Percentiles rank a stretch among this genome's conserved stretches.
Conservation (phyloP, 2,113 vertebrate species). For the Hippocampus zosterae region DNA sequence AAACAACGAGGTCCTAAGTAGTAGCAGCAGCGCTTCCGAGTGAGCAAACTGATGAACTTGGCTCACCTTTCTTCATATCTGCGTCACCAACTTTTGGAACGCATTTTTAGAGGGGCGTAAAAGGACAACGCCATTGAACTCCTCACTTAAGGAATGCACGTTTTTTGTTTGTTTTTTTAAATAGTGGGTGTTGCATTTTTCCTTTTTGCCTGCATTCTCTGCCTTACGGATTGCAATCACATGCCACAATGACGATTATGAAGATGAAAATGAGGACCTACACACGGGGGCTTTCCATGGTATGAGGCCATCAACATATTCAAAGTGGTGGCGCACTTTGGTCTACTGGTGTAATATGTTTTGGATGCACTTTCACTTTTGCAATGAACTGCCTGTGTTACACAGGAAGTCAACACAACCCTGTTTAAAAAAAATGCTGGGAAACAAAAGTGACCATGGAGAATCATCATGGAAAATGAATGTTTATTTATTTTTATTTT, state of each 20-base stretch:
- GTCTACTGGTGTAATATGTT: slow-evolving; percentile 57
- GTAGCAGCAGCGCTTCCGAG: slow-evolving; percentile 73
- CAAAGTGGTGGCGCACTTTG: slow-evolving; percentile 48
- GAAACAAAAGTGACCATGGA: too few relatives aligned
- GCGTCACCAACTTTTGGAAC: not conserved
- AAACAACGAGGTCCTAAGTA: not conserved
- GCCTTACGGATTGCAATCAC: slow-evolving; percentile 53
- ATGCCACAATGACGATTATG: slow-evolving; percentile 43
- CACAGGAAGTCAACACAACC: slow-evolving; percentile 1
- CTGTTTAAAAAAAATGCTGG: too few relatives aligned
- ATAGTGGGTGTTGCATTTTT: slow-evolving; percentile 12
- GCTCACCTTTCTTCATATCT: slow-evolving; percentile 29
- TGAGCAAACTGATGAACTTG: slow-evolving; percentile 42
- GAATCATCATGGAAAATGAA: too few relatives aligned
- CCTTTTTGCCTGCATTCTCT: slow-evolving; percentile 47
- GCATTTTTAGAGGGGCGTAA: slow-evolving; percentile 19
- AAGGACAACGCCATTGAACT: slow-evolving; percentile 16
- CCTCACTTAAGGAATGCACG: slow-evolving; percentile 34
- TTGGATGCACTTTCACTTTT: slow-evolving; percentile 58
- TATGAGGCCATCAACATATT: slow-evolving; percentile 21
- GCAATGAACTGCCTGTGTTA: slow-evolving; percentile 46
- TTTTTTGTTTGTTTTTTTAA: slow-evolving; percentile 40
- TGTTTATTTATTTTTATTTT: too few relatives aligned
- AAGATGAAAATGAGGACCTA: slow-evolving; percentile 41
- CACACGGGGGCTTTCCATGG: slow-evolving; percentile 32